Percentiles rank a stretch among this genome's conserved stretches.
Conservation (phyloP, 2,797 vertebrate genomes). For the Peromyscus nudipes region DNA sequence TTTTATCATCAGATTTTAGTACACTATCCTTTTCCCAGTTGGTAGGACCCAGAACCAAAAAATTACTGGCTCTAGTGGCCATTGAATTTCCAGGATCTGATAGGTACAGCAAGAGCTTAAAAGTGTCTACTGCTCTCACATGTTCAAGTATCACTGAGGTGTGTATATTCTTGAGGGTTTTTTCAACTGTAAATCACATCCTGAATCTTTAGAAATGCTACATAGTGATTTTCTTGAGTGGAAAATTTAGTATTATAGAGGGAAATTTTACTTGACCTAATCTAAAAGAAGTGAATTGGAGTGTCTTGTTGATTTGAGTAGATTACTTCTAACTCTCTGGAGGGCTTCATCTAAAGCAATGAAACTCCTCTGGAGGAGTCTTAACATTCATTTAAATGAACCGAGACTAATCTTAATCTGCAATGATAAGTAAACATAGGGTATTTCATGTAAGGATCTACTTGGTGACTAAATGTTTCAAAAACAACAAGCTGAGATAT, state of each 20-base stretch:
- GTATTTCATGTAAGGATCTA: background rate
- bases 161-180: background rate
- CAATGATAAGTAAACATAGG: background rate
- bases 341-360: background rate
- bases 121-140: background rate
- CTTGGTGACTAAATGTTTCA: background rate
- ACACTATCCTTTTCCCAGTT: background rate
- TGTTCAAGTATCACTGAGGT: background rate
- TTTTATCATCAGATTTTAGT: background rate
- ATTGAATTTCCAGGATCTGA: background rate
- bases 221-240: background rate
- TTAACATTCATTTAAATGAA: background rate
- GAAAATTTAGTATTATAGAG: background rate
- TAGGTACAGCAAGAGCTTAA: background rate
- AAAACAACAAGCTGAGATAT: background rate
- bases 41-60: background rate
- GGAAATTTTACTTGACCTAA: background rate
- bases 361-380: background rate
- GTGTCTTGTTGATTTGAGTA: background rate
- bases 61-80: background rate
- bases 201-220: background rate
- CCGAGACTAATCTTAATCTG: background rate
- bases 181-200: no score
- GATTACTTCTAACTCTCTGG: background rate
- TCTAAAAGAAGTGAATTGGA: background rate